phyloP scores from a whole-genome alignment of 2,113 vertebrate species.

The Talpa occidentalis region DNA sequence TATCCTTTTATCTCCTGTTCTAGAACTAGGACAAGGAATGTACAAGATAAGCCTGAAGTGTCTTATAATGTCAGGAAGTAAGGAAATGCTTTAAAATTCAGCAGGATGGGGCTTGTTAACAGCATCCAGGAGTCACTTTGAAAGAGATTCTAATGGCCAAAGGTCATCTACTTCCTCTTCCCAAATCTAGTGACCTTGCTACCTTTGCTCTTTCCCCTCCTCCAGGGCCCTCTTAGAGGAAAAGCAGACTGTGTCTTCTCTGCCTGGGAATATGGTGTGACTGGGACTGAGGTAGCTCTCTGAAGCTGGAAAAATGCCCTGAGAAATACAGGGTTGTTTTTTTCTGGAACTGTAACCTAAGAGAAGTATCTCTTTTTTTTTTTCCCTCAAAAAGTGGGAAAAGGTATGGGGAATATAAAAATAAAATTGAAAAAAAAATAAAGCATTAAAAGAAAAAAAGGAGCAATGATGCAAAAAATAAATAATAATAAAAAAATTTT shows the following conservation, averaged over 20 bases:
- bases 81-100: background rate
- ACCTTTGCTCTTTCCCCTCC: background rate
- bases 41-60: background rate
- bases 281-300: background rate
- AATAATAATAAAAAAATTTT: too few relatives aligned
- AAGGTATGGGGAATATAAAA: too few relatives aligned
- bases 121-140: too few relatives aligned
- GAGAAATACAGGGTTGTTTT: background rate
- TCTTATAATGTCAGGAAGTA: background rate
- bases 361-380: background rate
- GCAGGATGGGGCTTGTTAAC: too few relatives aligned
- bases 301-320: background rate
- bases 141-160: background rate
- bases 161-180: background rate
- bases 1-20: background rate
- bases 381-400: background rate
- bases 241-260: background rate
- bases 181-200: background rate
- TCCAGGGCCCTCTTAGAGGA: too few relatives aligned
- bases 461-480: too few relatives aligned
- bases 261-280: background rate
- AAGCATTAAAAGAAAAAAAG: too few relatives aligned
- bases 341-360: background rate
- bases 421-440: too few relatives aligned
- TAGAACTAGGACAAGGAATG: background rate